Base-by-base conservation (phyloP, 2,113 vertebrate genomes). In the Tapirus terrestris region DNA sequence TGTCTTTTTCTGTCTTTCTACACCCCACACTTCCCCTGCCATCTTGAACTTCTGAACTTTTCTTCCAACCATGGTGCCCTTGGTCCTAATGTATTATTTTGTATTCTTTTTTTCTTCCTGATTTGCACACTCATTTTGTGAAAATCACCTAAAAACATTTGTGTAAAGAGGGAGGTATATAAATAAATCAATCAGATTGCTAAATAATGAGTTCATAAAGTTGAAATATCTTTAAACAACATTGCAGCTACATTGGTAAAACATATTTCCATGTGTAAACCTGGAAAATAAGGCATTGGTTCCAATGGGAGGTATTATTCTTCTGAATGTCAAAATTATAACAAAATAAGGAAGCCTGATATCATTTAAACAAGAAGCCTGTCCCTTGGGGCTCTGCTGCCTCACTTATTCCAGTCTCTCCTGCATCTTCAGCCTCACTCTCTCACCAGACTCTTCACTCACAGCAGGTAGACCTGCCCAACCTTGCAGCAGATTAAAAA, bases 351-450 rank as follows among this genome's bases (percentile, higher is more conserved):
- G 75, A 61, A 48, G 84, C 1, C n/a, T 0, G 8, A 60, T 5
- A 31, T 8, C 21, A 70, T 68, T 23, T n/a, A 5, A 39, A 33
- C 36, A 16, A 48, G 77, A n/a, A 48, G 21, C 6, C 63, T 58
- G 13, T 25, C 27, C 25, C 43, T 17, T 18, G 25, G 51, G n/a
- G n/a, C 21, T 65, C 48, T 2, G 3, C 11, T 14, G 63, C 29
- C 31, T 7, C 56, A 6, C 9, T 0, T 14, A 10, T 1, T 16
- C 63, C 31, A 5, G 25, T 21, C 1, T 0, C 23, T 43, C 7
- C 61, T 5, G 25, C 11, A 10, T 36, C 73, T 36, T 23, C 3
- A 10, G 6, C 16, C 68, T 39, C 68, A 43, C 33, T 39, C 56
- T 51, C 81, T 18, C 25, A 18, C 48, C 48, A 9, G 13, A 7